Evolutionary conservation across 2,888 invertebrate species (phyloP).

Genomic region (Hyppa rectilinea): DNA sequence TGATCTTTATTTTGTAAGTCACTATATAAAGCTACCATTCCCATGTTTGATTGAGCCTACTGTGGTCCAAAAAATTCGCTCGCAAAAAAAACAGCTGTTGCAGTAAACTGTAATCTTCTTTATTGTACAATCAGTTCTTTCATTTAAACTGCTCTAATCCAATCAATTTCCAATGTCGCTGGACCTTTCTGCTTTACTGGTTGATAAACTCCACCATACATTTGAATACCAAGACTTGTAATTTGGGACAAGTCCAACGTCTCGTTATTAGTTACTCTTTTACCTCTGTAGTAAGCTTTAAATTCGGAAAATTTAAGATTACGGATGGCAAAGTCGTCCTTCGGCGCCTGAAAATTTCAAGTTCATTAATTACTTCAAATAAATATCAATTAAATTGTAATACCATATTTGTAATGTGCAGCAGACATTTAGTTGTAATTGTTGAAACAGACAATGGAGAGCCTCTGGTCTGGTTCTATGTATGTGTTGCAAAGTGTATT

Average conservation of each 20-base stretch:
- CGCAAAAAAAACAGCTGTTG: constrained; percentile 21
- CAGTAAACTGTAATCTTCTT: constrained; percentile 29
- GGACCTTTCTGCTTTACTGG: constrained; percentile 92
- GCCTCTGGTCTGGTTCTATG: not conserved
- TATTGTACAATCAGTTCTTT: constrained; percentile 25
- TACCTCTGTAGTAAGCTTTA: constrained; percentile 91
- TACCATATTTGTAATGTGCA: not conserved
- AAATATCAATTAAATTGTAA: not conserved
- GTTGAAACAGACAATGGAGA: not conserved
- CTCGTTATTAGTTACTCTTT: constrained; percentile 89
- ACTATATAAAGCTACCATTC: not conserved
- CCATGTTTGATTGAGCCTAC: not conserved
- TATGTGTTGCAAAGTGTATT: not conserved
- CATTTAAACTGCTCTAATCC: constrained; percentile 86
- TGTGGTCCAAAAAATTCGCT: not conserved
- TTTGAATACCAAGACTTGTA: constrained; percentile 92
- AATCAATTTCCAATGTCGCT: constrained; percentile 92
- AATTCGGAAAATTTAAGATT: constrained; percentile 90
- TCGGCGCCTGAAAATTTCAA: constrained; percentile 85
- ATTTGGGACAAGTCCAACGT: constrained; percentile 90
- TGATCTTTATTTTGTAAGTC: constrained; percentile 1
- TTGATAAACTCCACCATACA: constrained; percentile 92
- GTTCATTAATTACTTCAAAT: not conserved
- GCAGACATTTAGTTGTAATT: not conserved
- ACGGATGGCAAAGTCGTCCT: constrained; percentile 88